Evolutionary conservation across 2,888 invertebrate species (phyloP).

Genomic region (Tetragonisca angustula): DNA sequence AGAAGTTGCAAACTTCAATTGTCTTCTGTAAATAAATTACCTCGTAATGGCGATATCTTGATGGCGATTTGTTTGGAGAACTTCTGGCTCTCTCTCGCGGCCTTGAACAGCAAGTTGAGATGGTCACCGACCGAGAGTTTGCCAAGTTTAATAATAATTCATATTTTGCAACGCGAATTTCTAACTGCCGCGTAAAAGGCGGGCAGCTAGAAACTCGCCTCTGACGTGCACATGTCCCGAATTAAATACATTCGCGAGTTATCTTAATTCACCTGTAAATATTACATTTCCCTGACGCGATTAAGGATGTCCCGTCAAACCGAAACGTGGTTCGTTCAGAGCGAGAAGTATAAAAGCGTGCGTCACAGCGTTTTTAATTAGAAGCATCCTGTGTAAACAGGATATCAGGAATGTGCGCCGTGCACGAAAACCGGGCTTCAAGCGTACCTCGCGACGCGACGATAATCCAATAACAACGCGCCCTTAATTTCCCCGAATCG

Average conservation of each 20-base stretch:
- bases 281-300: background rate
- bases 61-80: background rate
- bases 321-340: background rate
- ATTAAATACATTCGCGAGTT: conserved; percentile 1
- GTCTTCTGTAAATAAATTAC: conserved; percentile 8
- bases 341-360: background rate
- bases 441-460: too few relatives aligned
- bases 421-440: too few relatives aligned
- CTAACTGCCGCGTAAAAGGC: too few relatives aligned
- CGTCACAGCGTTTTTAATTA: background rate
- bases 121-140: too few relatives aligned
- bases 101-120: too few relatives aligned
- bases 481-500: too few relatives aligned
- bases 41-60: background rate
- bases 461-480: too few relatives aligned
- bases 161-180: too few relatives aligned
- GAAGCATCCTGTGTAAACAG: background rate
- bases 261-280: conserved; percentile 10
- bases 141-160: too few relatives aligned
- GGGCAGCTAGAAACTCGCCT: too few relatives aligned
- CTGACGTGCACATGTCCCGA: background rate
- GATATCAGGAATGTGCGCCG: background rate
- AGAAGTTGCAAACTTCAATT: background rate
- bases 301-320: background rate
- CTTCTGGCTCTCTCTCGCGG: too few relatives aligned